Conservation (phyloP, 2,888 invertebrate species). For the Hirtodrosophila duncani region DNA sequence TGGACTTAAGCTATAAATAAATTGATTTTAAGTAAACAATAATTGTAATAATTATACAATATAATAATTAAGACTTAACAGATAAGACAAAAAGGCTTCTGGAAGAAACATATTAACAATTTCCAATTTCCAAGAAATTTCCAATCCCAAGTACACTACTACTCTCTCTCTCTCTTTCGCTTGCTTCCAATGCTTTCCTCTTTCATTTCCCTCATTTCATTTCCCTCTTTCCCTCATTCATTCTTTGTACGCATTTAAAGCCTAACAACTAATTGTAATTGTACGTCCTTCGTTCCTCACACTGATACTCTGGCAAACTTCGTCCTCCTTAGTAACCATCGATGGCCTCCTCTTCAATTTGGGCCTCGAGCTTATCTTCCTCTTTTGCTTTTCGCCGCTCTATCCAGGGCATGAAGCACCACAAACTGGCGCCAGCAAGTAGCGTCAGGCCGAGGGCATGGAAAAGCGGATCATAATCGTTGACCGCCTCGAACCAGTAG, state of each 20-base stretch:
- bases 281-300: conserved; percentile 35
- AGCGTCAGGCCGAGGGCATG: conserved; percentile 86
- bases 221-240: conserved; percentile 8
- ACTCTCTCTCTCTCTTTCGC: conserved; percentile 2
- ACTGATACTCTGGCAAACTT: conserved; percentile 2
- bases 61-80: conserved; percentile 59
- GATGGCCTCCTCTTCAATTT: conserved; percentile 56
- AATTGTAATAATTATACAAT: conserved; percentile 59
- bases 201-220: conserved; percentile 6
- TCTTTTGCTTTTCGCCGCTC: conserved; percentile 74
- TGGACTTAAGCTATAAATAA: conserved; percentile 52
- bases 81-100: conserved; percentile 54
- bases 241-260: conserved; percentile 55
- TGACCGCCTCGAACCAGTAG: conserved; percentile 82
- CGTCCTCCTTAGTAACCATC: conserved; percentile 36
- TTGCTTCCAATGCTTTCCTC: conserved; percentile 5
- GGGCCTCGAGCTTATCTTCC: conserved; percentile 43
- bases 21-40: conserved; percentile 66
- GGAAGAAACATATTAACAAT: conserved; percentile 62
- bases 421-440: conserved; percentile 85
- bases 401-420: conserved; percentile 87
- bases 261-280: conserved; percentile 57
- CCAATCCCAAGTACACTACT: conserved; percentile 29
- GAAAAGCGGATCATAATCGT: conserved; percentile 86
- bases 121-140: conserved; percentile 41